Conservation (phyloP, 2,797 vertebrate genomes). For the Sphenodon punctatus region DNA sequence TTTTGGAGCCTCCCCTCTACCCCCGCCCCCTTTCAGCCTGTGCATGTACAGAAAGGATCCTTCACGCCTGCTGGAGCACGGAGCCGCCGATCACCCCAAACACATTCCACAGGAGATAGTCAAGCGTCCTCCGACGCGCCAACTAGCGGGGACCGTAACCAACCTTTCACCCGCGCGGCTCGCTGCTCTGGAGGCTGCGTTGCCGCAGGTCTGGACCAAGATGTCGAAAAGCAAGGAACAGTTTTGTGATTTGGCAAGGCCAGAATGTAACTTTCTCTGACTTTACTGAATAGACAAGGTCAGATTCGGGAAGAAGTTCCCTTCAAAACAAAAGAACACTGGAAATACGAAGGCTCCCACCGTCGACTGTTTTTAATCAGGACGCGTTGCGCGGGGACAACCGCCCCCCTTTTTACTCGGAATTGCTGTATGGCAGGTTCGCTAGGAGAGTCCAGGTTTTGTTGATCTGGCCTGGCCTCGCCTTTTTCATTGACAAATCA, state of each 20-base stretch:
- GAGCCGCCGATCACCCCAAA: background rate
- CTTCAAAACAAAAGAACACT: conserved; percentile 16
- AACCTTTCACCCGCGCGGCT: background rate
- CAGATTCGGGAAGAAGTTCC: background rate
- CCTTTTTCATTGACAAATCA: background rate
- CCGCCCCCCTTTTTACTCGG: background rate
- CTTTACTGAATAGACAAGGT: background rate
- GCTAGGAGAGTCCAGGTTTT: background rate
- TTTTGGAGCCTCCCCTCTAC: background rate
- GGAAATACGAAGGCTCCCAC: background rate
- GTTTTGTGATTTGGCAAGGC: background rate
- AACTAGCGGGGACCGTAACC: background rate
- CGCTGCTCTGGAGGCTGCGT: background rate
- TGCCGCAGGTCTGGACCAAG: background rate
- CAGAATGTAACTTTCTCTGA: background rate
- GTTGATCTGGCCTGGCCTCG: background rate
- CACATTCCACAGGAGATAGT: background rate
- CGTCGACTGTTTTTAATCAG: background rate
- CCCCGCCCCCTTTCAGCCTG: background rate
- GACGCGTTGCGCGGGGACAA: background rate
- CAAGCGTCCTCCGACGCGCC: background rate
- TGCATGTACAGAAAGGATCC: background rate
- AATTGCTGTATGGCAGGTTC: background rate
- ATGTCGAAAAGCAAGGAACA: background rate
- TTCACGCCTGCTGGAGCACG: background rate